Percentiles rank a stretch among this genome's conserved stretches.
These are phyloP conservation scores for Acholoe squamosa DNA, from an alignment of 2,888 invertebrate species.

Conservation along the genomic window DNA sequence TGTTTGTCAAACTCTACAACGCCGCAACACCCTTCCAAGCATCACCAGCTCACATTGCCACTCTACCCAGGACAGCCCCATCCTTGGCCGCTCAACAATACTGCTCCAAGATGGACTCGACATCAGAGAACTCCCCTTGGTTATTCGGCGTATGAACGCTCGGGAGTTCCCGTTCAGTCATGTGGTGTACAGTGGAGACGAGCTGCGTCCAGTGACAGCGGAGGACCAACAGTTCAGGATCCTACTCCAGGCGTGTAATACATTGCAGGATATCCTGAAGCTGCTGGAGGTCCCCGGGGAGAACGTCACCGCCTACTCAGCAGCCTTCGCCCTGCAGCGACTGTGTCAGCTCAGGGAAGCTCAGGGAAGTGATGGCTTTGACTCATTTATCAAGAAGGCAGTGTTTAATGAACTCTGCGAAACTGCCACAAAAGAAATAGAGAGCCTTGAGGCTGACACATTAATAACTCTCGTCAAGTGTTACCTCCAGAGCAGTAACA, in stretches of 20 bases:
- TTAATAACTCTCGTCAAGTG: constrained; percentile 72
- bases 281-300: constrained; percentile 84
- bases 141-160: constrained; percentile 84
- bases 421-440: constrained; percentile 80
- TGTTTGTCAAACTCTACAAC: background rate
- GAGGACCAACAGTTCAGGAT: constrained; percentile 72
- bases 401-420: constrained; percentile 85
- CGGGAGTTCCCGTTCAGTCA: constrained; percentile 70
- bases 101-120: constrained; percentile 88
- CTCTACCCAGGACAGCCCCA: background rate
- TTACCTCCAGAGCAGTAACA: constrained; percentile 70
- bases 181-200: constrained; percentile 68
- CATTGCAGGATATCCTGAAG: constrained; percentile 79
- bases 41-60: background rate
- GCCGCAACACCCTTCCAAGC: background rate
- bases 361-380: constrained; percentile 76
- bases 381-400: constrained; percentile 83
- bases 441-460: constrained; percentile 70
- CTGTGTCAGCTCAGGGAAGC: constrained; percentile 75
- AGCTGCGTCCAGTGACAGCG: constrained; percentile 69
- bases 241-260: constrained; percentile 71
- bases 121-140: constrained; percentile 88
- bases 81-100: constrained; percentile 85
- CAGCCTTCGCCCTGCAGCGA: constrained; percentile 74
- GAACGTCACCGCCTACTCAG: constrained; percentile 83